Percentiles rank a stretch among this genome's conserved stretches.
Conservation (phyloP, 2,797 vertebrate species). For the Hoplostethus mediterraneus region DNA sequence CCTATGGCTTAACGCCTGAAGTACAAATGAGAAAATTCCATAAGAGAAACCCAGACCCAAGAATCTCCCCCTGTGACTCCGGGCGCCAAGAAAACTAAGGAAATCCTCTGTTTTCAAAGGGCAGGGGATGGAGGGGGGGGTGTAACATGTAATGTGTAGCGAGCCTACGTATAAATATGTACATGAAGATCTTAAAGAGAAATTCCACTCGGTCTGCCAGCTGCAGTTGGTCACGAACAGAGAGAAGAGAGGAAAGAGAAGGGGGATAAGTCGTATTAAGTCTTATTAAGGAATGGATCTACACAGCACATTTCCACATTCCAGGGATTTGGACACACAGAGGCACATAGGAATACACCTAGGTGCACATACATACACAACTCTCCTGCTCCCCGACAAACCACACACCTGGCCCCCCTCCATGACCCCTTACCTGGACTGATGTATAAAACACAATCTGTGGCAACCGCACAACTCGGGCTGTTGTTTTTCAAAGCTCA, state of each 20-base stretch:
- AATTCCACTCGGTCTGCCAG: slow-evolving; percentile 31
- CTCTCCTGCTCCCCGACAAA: slow-evolving; percentile 1
- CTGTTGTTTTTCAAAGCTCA: slow-evolving; percentile 51
- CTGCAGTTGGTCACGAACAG: not conserved
- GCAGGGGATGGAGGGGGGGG: slow-evolving; percentile 23
- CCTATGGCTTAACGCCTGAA: slow-evolving; percentile 54
- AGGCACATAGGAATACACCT: not conserved
- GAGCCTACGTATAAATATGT: slow-evolving; percentile 44
- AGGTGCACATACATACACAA: not conserved
- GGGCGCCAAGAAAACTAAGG: slow-evolving; percentile 74
- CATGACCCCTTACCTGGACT: slow-evolving; percentile 39
- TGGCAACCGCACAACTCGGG: slow-evolving; percentile 1
- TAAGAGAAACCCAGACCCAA: slow-evolving; percentile 70
- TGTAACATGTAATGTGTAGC: slow-evolving; percentile 35
- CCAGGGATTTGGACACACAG: not conserved
- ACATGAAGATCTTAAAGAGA: slow-evolving; percentile 46
- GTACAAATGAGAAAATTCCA: slow-evolving; percentile 75
- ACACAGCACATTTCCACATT: slow-evolving; percentile 20
- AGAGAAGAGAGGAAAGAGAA: not conserved
- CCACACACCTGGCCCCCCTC: slow-evolving; percentile 12
- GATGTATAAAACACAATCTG: slow-evolving; percentile 73
- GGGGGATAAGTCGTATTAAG: slow-evolving; percentile 2
- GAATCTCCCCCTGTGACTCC: slow-evolving; percentile 61
- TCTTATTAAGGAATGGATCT: too few relatives aligned
- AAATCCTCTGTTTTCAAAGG: slow-evolving; percentile 79